These are phyloP conservation scores for Zele albiditarsus DNA, from an alignment of 2,888 invertebrate genomes.

Conservation along the genomic window DNA sequence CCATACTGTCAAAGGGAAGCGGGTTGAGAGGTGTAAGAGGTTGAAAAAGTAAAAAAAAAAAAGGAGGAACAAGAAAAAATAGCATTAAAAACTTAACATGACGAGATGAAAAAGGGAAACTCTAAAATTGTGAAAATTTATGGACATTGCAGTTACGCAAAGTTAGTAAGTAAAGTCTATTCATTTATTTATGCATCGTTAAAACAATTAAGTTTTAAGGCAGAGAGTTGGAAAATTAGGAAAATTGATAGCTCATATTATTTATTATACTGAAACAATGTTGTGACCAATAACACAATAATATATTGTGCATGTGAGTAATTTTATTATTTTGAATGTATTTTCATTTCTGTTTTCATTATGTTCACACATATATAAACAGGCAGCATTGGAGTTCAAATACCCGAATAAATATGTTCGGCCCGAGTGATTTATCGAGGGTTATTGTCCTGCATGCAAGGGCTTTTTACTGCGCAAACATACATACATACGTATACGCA, in stretches of 20 bases:
- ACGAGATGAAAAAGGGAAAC: not conserved
- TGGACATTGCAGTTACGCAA: not conserved
- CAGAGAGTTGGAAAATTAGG: not conserved
- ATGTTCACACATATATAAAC: slow-evolving; percentile 49
- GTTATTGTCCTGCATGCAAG: slow-evolving; percentile 62
- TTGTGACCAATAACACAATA: not conserved
- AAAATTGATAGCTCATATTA: too few relatives aligned
- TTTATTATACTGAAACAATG: not conserved
- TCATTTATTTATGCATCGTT: not conserved
- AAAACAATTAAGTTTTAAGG: not conserved
- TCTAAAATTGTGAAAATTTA: not conserved
- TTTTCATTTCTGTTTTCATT: not conserved
- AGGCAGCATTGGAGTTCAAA: slow-evolving; percentile 23
- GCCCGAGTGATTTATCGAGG: slow-evolving; percentile 64
- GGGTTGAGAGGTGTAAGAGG: slow-evolving; percentile 15
- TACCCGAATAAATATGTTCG: slow-evolving; percentile 52
- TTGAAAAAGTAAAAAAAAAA: slow-evolving; percentile 9
- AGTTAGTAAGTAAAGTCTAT: not conserved
- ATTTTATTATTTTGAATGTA: not conserved
- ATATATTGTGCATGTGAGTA: too few relatives aligned
- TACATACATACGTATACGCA: not conserved
- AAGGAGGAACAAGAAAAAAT: slow-evolving; percentile 2
- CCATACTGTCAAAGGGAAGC: slow-evolving; percentile 19
- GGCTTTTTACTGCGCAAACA: slow-evolving; percentile 57
- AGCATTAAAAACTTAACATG: not conserved